Percentiles rank a stretch among this genome's conserved stretches.
These are phyloP conservation scores for Venturia canescens DNA, from an alignment of 1,140 invertebrate species.

Conservation along the genomic window DNA sequence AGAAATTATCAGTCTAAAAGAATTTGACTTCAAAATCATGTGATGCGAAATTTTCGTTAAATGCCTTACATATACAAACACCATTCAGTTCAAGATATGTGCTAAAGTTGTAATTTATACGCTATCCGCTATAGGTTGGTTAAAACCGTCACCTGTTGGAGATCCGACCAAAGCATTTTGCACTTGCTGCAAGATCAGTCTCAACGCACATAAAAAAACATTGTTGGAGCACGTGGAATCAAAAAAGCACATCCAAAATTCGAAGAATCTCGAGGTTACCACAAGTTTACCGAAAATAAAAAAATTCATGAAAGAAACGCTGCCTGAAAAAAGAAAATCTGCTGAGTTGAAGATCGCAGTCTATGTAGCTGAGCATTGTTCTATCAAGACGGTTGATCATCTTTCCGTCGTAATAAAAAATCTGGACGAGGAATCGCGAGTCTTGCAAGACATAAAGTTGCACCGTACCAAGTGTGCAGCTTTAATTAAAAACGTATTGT, in stretches of 20 bases:
- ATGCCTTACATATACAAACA: too few species aligned
- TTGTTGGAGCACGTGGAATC: background rate
- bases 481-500: slow-evolving; percentile 43
- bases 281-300: background rate
- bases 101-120: background rate
- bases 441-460: slow-evolving; percentile 38
- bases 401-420: slow-evolving; percentile 35
- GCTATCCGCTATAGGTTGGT: background rate
- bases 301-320: background rate
- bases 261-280: background rate
- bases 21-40: too few species aligned
- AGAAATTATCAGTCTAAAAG: too few species aligned
- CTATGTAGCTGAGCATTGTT: slow-evolving; percentile 51
- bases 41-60: too few species aligned
- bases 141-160: background rate
- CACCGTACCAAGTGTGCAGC: slow-evolving; percentile 47
- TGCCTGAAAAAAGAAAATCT: slow-evolving; percentile 38
- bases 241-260: background rate
- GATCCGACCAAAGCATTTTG: background rate
- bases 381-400: slow-evolving; percentile 45
- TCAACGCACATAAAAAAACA: background rate
- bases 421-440: slow-evolving; percentile 22
- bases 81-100: too few species aligned
- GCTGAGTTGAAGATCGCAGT: slow-evolving; percentile 47
- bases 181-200: background rate